Conservation (phyloP, 1,140 invertebrate genomes). For the Acyrthosiphon pisum region DNA sequence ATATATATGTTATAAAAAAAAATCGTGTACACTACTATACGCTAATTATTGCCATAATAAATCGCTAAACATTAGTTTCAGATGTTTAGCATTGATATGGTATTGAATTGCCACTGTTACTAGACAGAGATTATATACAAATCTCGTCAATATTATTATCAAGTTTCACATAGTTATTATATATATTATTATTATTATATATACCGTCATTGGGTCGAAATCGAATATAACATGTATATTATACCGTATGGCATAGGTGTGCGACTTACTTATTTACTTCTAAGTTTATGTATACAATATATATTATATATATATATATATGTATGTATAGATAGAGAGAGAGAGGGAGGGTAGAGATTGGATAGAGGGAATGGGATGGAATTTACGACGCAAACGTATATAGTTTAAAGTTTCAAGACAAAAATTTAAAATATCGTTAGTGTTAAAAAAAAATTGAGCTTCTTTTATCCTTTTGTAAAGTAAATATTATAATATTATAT, state of each 20-base stretch:
- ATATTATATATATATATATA: neutral
- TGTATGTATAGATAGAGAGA: neutral
- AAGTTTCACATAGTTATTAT: slow-evolving; percentile 43
- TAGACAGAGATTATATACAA: slow-evolving; percentile 47
- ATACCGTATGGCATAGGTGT: neutral
- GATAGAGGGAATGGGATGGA: neutral
- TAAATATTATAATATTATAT: slow-evolving; percentile 31
- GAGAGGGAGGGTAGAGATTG: neutral
- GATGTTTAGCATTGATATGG: slow-evolving; percentile 57
- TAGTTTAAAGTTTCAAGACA: slow-evolving; percentile 10
- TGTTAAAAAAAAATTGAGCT: slow-evolving; percentile 49
- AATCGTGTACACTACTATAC: slow-evolving; percentile 48
- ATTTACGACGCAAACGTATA: neutral
- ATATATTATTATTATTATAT: neutral
- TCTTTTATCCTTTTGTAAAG: slow-evolving; percentile 27
- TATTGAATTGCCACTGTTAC: slow-evolving; percentile 57
- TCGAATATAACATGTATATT: neutral
- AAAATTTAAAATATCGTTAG: neutral
- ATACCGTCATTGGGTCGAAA: slow-evolving; percentile 20
- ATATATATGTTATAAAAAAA: neutral
- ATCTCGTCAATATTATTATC: slow-evolving; percentile 56
- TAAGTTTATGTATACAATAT: neutral
- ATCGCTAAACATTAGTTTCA: slow-evolving; percentile 41
- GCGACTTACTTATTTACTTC: neutral
- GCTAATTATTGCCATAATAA: slow-evolving; percentile 58